Conservation (phyloP, 2,113 vertebrate genomes). For the Elephas maximus region DNA sequence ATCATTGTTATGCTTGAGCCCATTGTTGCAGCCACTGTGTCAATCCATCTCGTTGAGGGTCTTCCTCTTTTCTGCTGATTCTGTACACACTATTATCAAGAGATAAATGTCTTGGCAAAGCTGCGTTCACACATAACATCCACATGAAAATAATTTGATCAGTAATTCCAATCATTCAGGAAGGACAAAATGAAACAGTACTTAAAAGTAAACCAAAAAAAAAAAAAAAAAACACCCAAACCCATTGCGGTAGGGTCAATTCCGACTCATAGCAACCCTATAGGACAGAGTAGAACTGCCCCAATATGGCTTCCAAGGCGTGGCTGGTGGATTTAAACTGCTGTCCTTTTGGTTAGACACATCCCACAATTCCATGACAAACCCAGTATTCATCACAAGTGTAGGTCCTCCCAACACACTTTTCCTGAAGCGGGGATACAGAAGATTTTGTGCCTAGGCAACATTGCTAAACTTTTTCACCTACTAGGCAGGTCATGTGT, state of each 20-base stretch:
- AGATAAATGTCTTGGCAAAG: constrained; percentile 19
- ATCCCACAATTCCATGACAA: neutral
- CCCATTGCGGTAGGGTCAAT: too few relatives aligned
- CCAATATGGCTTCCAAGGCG: too few relatives aligned
- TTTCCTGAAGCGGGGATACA: neutral
- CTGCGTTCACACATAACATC: neutral
- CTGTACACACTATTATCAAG: neutral
- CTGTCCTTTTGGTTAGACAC: neutral
- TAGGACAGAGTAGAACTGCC: too few relatives aligned
- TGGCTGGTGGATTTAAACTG: too few relatives aligned
- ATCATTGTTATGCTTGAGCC: too few relatives aligned
- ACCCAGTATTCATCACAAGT: constrained; percentile 8
- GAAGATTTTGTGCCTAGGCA: neutral
- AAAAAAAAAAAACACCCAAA: too few relatives aligned
- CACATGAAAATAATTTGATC: neutral
- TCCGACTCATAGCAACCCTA: too few relatives aligned
- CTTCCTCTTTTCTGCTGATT: too few relatives aligned
- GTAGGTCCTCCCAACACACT: neutral
- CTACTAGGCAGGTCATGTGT: neutral
- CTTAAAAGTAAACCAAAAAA: neutral
- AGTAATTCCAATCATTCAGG: constrained; percentile 3
- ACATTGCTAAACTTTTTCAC: neutral
- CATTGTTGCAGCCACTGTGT: too few relatives aligned
- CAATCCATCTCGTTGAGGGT: too few relatives aligned
- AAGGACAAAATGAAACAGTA: constrained; percentile 31